Evolutionary conservation across 2,888 invertebrate species (phyloP).

Genomic region (Amorpha juglandis): DNA sequence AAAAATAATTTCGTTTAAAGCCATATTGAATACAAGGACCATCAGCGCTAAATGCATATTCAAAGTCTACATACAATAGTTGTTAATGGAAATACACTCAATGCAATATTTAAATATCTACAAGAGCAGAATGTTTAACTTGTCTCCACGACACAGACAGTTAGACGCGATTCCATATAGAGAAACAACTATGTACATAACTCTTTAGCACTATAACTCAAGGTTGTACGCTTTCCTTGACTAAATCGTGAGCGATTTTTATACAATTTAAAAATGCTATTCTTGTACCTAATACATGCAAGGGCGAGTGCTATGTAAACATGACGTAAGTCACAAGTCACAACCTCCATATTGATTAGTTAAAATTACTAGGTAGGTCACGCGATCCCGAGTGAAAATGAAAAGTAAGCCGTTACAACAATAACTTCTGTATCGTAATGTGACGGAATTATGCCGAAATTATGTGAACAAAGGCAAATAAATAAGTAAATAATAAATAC

Average conservation of each 20-base stretch:
- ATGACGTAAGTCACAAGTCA: constrained; percentile 68
- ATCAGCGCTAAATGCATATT: not conserved
- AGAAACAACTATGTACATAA: constrained; percentile 30
- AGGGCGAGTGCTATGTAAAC: constrained; percentile 63
- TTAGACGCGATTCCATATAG: constrained; percentile 14
- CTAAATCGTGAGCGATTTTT: constrained; percentile 30
- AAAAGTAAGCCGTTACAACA: not conserved
- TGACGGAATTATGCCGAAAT: not conserved
- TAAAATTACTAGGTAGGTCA: constrained; percentile 68
- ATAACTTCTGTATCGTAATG: not conserved
- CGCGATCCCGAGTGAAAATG: constrained; percentile 53
- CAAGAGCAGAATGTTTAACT: constrained; percentile 19
- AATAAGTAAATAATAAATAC: too few relatives aligned
- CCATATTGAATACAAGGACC: too few relatives aligned
- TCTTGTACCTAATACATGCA: constrained; percentile 44
- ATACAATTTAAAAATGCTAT: constrained; percentile 3
- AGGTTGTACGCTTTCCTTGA: constrained; percentile 40
- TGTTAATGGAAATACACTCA: constrained; percentile 15
- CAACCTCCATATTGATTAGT: constrained; percentile 76
- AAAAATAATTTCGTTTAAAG: too few relatives aligned
- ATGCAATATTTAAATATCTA: constrained; percentile 16
- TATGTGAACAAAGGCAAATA: not conserved
- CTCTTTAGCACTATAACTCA: constrained; percentile 34
- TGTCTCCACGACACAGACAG: constrained; percentile 22
- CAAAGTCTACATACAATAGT: constrained; percentile 10